Conservation (phyloP, 2,888 invertebrate species). For the Adela reaumurella region DNA sequence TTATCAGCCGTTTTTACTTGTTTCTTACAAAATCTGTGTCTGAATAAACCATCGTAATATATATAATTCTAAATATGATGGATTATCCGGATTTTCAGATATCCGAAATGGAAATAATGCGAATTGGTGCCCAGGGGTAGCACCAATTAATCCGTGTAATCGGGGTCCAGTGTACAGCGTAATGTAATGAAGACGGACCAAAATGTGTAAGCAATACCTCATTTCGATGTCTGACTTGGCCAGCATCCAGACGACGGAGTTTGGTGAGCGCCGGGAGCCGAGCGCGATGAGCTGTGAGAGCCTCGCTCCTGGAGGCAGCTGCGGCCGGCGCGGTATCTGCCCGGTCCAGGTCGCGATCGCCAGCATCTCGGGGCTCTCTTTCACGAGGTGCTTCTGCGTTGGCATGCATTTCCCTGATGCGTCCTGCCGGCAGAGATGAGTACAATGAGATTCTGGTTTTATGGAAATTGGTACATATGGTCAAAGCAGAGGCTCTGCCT, state of each 20-base stretch:
- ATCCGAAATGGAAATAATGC: slow-evolving; percentile 2
- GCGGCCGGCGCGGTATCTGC: slow-evolving; percentile 70
- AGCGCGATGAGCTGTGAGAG: slow-evolving; percentile 75
- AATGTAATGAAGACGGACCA: too few species aligned
- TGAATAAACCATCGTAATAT: too few species aligned
- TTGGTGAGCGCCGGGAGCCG: slow-evolving; percentile 64
- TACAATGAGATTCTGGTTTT: too few species aligned
- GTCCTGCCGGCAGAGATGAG: slow-evolving; percentile 34
- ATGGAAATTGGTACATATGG: too few species aligned
- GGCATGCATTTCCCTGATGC: slow-evolving; percentile 50
- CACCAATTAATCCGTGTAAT: too few species aligned
- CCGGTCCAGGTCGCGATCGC: slow-evolving; percentile 79
- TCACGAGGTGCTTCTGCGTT: slow-evolving; percentile 59
- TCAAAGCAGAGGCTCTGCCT: too few species aligned
- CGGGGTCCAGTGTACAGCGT: too few species aligned
- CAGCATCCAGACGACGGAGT: slow-evolving; percentile 77
- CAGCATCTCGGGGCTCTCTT: slow-evolving; percentile 76
- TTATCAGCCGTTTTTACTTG: too few species aligned
- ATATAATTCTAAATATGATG: too few species aligned
- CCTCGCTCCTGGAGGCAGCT: slow-evolving; percentile 65
- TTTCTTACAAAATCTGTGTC: too few species aligned
- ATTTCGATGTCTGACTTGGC: slow-evolving; percentile 75
- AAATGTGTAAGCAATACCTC: slow-evolving; percentile 42
- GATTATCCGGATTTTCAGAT: too few species aligned
- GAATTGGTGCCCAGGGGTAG: too few species aligned